Evolutionary conservation across 2,113 vertebrate genomes (phyloP), one percentile per base, ranked within the genome.

Genomic region (Galemys pyrenaicus): DNA sequence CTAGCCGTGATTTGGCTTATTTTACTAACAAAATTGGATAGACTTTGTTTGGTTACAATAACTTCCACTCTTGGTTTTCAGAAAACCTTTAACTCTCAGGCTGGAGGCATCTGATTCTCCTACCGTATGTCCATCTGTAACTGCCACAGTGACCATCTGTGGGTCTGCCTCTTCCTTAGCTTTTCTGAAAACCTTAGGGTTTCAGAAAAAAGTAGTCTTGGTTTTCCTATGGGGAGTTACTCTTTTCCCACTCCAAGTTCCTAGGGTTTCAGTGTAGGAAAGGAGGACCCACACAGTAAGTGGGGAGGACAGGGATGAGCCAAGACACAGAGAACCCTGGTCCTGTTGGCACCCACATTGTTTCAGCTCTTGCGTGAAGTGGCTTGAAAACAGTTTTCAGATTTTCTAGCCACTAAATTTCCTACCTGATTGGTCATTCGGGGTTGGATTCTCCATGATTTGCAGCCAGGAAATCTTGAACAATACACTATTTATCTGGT

Each of bases 401-500:
- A 54, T 86, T 86, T 65, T 0, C 73, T 9, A 87, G 49, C 49
- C n/a, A 79, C 37, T 41, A 54, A 90, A 75, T 62, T 70, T 17
- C 32, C 26, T 95, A 85, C 83, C 20, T 51, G 28, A 74, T 78
- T 77, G 92, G 11, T 64, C 7, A 68, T 56, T 93, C 75, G 54
- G 35, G 37, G 30, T 60, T 74, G 16, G 11, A 58, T 84, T 92
- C 94, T 87, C 41, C 92, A 24, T 89, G 49, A 78, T 85, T 82
- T 74, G 10, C 3, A 88, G 11, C 70, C 41, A 13, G 68, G 26
- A 64, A 35, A 35, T 89, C 44, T 35, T 68, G 46, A 81, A 82
- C 3, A 70, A 30, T 4, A 9, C 4, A 28, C 26, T n/a, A 6
- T 54, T 90, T 13, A 6, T 46, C 30, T 41, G 86, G 30, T 90